A percentile compares a stretch with the other conserved stretches of the same genome.
Conservation (phyloP, 2,797 vertebrate species). For the Steatocranus sp. region DNA sequence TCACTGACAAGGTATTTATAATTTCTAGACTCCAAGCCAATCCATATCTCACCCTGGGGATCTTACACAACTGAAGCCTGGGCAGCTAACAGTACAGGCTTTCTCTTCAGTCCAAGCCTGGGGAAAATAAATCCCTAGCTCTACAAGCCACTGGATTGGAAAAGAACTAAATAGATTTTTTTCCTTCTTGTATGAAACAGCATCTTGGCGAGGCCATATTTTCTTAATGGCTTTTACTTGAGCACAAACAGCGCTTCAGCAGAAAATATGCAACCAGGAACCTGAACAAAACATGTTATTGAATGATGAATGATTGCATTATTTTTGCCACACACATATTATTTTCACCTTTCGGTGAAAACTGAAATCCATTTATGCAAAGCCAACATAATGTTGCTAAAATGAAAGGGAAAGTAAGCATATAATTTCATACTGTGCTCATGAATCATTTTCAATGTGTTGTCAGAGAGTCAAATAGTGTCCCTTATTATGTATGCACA, state of each 20-base stretch:
- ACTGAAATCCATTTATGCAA: slow-evolving; percentile 44
- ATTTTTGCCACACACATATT: slow-evolving; percentile 22
- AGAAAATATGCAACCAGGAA: slow-evolving; percentile 60
- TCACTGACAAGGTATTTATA: slow-evolving; percentile 48
- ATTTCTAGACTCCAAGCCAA: slow-evolving; percentile 36
- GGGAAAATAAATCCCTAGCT: slow-evolving; percentile 54
- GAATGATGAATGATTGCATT: slow-evolving; percentile 63
- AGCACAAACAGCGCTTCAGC: slow-evolving; percentile 59
- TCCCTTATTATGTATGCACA: slow-evolving; percentile 9
- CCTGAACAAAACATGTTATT: slow-evolving; percentile 58
- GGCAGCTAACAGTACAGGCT: slow-evolving; percentile 47
- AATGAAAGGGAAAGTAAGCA: slow-evolving; percentile 37
- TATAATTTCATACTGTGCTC: slow-evolving; percentile 24
- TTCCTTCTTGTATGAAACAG: slow-evolving; percentile 48
- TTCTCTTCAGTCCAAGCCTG: slow-evolving; percentile 41
- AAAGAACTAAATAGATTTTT: slow-evolving; percentile 66
- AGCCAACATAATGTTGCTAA: slow-evolving; percentile 40
- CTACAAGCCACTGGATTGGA: slow-evolving; percentile 68
- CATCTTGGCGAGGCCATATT: slow-evolving; percentile 56
- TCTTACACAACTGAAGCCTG: slow-evolving; percentile 50
- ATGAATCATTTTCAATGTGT: slow-evolving; percentile 26
- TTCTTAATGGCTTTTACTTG: slow-evolving; percentile 66
- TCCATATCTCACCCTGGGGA: slow-evolving; percentile 55
- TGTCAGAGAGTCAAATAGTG: slow-evolving; percentile 10
- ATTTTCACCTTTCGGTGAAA: slow-evolving; percentile 48